Conservation (phyloP, 2,888 invertebrate genomes). For the Temnothorax unifasciatus region DNA sequence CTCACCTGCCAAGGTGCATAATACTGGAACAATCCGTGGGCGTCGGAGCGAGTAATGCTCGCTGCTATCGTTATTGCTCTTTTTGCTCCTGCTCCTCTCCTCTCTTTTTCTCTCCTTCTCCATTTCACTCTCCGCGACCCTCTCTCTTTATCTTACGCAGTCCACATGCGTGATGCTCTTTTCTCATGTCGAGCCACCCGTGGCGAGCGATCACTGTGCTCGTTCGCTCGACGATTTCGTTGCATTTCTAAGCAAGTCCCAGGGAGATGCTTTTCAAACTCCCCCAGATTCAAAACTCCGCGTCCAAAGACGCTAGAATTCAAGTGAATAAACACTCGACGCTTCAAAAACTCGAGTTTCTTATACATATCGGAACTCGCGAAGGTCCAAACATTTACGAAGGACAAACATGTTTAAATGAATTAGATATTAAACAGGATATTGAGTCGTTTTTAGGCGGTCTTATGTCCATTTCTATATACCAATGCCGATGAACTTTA, state of each 20-base stretch:
- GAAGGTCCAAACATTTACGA: neutral
- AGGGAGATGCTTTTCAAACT: conserved; percentile 35
- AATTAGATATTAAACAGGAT: neutral
- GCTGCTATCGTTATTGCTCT: conserved; percentile 67
- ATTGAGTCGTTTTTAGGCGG: neutral
- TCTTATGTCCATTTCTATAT: neutral
- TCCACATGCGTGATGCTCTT: conserved; percentile 41
- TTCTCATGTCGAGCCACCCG: conserved; percentile 69
- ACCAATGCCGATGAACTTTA: no score
- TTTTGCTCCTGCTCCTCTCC: conserved; percentile 53
- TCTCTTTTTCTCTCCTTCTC: conserved; percentile 48
- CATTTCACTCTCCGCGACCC: neutral
- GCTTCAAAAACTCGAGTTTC: conserved; percentile 5
- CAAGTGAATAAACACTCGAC: conserved; percentile 40
- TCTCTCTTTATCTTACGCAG: conserved; percentile 53
- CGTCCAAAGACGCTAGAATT: conserved; percentile 21
- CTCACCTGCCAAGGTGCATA: conserved; percentile 79
- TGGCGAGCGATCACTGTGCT: conserved; percentile 75
- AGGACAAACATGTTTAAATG: neutral
- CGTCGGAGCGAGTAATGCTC: conserved; percentile 74
- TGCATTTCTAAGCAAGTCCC: conserved; percentile 75
- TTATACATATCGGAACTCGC: neutral
- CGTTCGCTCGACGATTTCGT: conserved; percentile 75
- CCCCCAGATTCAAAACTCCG: conserved; percentile 29
- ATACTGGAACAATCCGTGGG: conserved; percentile 81